phyloP scores from a whole-genome alignment of 1,140 invertebrate genomes.

The Drosophila grimshawi region DNA sequence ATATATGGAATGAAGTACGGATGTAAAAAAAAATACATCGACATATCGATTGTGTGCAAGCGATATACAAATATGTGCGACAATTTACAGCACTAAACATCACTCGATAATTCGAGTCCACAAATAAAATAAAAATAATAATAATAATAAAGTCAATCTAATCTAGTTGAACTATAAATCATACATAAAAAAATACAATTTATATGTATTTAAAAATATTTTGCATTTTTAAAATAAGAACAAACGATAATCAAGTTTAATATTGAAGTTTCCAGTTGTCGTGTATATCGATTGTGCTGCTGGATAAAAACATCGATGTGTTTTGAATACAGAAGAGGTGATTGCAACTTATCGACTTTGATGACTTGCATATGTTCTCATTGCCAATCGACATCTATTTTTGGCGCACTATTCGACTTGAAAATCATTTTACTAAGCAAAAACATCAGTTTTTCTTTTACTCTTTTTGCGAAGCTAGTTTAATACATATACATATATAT shows the following conservation, averaged over 20 bases:
- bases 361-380: neutral
- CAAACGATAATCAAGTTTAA: neutral
- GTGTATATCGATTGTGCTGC: neutral
- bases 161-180: too few species aligned
- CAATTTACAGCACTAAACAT: conserved; percentile 7
- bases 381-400: neutral
- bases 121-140: neutral
- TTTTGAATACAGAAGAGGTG: neutral
- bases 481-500: neutral
- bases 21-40: conserved; percentile 20
- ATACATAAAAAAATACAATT: too few species aligned
- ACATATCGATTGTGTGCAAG: conserved; percentile 11
- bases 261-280: neutral
- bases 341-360: neutral
- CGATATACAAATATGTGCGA: conserved; percentile 8
- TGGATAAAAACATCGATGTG: neutral
- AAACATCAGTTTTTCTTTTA: neutral
- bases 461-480: neutral
- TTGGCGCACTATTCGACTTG: neutral
- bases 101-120: neutral
- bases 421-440: too few species aligned
- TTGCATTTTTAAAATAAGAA: too few species aligned
- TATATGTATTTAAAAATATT: too few species aligned
- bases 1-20: conserved; percentile 43
- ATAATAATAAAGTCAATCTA: neutral